Evolutionary conservation across 2,888 invertebrate genomes (phyloP).

Genomic region (Philereme vetulata): DNA sequence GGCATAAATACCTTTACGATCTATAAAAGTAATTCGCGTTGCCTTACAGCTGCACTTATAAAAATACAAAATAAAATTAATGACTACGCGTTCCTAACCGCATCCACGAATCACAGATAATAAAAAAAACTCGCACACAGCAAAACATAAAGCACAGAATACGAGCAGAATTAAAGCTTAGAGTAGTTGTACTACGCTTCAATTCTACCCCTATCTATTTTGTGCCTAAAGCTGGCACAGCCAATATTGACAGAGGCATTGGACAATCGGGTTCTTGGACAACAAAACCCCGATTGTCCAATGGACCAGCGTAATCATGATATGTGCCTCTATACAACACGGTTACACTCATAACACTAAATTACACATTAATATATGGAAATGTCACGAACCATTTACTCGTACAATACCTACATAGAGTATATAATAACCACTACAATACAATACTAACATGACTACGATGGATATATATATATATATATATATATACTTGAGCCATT

Average conservation of each 20-base stretch:
- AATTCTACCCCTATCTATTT: too few species aligned
- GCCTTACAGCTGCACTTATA: conserved; percentile 56
- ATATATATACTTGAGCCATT: conserved; percentile 64
- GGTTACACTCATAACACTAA: conserved; percentile 39
- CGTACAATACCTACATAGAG: conserved; percentile 68
- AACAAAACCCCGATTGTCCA: conserved; percentile 3
- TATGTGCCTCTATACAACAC: conserved; percentile 58
- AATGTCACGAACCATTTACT: conserved; percentile 80
- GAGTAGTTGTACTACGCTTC: too few species aligned
- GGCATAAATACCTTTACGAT: conserved; percentile 7
- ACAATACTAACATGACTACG: conserved; percentile 38
- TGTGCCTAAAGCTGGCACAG: conserved; percentile 6
- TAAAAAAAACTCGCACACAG: conserved; percentile 57
- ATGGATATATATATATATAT: too few species aligned
- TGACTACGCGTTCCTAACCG: conserved; percentile 52
- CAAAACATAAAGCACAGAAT: conserved; percentile 27
- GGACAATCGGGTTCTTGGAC: neutral
- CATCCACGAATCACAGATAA: conserved; percentile 75
- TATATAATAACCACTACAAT: conserved; percentile 51
- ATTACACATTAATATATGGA: conserved; percentile 69
- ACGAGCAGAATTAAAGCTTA: too few species aligned
- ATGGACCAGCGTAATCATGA: conserved; percentile 47
- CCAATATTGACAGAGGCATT: neutral
- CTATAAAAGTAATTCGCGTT: conserved; percentile 51
- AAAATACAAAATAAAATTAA: conserved; percentile 56